Conservation (phyloP, 2,113 vertebrate genomes). For the Cyprinus carpio region DNA sequence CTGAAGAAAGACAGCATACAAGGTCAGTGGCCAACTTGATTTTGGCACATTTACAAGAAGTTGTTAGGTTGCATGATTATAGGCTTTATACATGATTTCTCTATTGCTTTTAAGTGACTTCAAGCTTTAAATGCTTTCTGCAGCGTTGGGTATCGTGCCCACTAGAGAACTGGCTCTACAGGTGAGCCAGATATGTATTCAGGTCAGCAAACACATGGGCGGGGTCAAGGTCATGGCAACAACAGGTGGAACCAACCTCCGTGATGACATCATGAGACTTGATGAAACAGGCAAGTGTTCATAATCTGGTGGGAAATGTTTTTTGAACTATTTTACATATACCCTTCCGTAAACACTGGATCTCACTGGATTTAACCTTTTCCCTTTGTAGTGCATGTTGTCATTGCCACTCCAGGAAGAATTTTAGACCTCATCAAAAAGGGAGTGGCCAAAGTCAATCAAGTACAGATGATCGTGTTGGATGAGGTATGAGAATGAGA, state of each 20-base stretch:
- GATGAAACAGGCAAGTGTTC: slow-evolving; percentile 89
- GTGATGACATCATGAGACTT: slow-evolving; percentile 98
- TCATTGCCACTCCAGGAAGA: slow-evolving; percentile 97
- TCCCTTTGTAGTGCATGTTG: slow-evolving; percentile 85
- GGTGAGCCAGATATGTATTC: slow-evolving; percentile 99
- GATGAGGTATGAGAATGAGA: slow-evolving; percentile 85
- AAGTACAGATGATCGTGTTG: slow-evolving; percentile 98
- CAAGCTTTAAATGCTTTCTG: slow-evolving; percentile 37
- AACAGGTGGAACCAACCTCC: slow-evolving; percentile 97
- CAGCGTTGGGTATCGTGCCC: slow-evolving; percentile 96
- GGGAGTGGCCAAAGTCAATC: slow-evolving; percentile 96
- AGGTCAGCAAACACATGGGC: slow-evolving; percentile 99
- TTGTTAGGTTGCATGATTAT: neutral
- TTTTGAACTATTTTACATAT: neutral
- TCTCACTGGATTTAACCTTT: neutral
- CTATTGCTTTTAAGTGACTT: neutral
- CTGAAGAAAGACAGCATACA: slow-evolving; percentile 99
- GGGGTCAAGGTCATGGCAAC: slow-evolving; percentile 99
- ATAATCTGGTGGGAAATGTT: neutral
- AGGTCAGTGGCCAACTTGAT: slow-evolving; percentile 75
- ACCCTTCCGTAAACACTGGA: neutral
- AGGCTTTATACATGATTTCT: neutral
- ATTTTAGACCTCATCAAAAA: slow-evolving; percentile 99
- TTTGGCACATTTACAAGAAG: neutral
- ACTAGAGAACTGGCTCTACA: slow-evolving; percentile 99